These are phyloP conservation scores for Silurus lanzhouensis DNA, from an alignment of 2,797 vertebrate genomes.

Conservation along the genomic window DNA sequence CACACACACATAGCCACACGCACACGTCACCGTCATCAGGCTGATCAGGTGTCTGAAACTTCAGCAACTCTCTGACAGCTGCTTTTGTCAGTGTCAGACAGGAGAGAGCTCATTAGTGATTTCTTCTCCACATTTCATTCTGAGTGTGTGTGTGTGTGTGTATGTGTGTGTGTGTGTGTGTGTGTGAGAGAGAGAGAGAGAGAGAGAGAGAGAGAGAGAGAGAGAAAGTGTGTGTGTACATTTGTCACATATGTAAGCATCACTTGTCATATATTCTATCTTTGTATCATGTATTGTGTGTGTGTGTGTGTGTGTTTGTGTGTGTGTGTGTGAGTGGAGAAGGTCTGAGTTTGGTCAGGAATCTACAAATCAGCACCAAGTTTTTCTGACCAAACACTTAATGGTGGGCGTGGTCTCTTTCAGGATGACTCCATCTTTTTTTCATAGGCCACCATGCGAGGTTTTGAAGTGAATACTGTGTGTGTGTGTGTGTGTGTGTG, in stretches of 20 bases:
- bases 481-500: slow-evolving; percentile 15
- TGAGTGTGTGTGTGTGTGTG: slow-evolving; percentile 1
- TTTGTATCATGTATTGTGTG: neutral
- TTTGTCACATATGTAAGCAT: neutral
- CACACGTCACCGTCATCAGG: slow-evolving; percentile 10
- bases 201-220: too few species aligned
- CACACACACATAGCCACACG: slow-evolving; percentile 4
- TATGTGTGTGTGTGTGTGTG: slow-evolving; percentile 22
- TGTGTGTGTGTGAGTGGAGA: neutral
- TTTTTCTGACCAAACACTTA: neutral
- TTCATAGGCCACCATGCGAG: neutral
- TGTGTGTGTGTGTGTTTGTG: neutral
- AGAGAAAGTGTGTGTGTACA: neutral
- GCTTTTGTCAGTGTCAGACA: slow-evolving; percentile 44
- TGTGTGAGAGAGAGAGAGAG: neutral
- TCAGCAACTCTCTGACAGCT: slow-evolving; percentile 29
- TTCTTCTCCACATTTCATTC: slow-evolving; percentile 43
- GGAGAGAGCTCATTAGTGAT: slow-evolving; percentile 35
- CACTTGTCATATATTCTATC: slow-evolving; percentile 4
- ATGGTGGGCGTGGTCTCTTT: neutral
- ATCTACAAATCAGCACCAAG: neutral
- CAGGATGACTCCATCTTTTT: neutral
- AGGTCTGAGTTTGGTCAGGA: neutral
- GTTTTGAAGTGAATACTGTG: neutral
- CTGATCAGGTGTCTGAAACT: slow-evolving; percentile 37